Conservation (phyloP, 2,113 vertebrate genomes). For the Gopherus evgoodei region DNA sequence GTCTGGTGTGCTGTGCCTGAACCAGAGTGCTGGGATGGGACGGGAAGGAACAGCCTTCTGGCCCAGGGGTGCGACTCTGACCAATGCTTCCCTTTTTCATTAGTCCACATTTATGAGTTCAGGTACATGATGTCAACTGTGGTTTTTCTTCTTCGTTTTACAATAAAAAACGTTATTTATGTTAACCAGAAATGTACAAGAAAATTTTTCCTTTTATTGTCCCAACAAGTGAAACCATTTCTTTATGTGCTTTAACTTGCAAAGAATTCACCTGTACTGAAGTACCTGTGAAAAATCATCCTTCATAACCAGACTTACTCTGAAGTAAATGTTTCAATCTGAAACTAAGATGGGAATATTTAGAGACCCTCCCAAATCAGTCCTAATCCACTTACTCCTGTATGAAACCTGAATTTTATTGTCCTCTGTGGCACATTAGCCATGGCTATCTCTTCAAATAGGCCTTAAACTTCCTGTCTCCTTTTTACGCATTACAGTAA, state of each 20-base stretch:
- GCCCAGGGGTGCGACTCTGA: rapidly evolving
- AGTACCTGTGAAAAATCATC: slow-evolving; percentile 19
- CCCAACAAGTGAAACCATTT: background rate
- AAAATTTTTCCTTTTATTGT: background rate
- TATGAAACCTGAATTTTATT: background rate
- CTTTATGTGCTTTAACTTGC: slow-evolving; percentile 1
- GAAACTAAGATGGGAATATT: background rate
- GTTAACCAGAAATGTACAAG: background rate
- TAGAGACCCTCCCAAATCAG: background rate
- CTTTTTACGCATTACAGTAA: background rate
- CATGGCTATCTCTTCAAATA: background rate
- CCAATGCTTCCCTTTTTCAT: rapidly evolving
- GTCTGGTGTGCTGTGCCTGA: background rate
- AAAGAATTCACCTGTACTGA: slow-evolving; percentile 30
- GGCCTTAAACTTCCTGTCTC: background rate
- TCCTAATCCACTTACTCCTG: background rate
- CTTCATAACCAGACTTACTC: background rate
- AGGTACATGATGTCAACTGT: background rate
- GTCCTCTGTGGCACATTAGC: background rate
- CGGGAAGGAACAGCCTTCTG: background rate
- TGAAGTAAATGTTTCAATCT: slow-evolving; percentile 18
- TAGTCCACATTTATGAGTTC: rapidly evolving
- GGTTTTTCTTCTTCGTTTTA: background rate
- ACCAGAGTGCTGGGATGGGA: too few relatives aligned
- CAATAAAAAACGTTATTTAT: background rate